Evolutionary conservation across 2,888 invertebrate species (phyloP), one percentile per base, ranked within the genome.

Genomic region (Patella depressa): DNA sequence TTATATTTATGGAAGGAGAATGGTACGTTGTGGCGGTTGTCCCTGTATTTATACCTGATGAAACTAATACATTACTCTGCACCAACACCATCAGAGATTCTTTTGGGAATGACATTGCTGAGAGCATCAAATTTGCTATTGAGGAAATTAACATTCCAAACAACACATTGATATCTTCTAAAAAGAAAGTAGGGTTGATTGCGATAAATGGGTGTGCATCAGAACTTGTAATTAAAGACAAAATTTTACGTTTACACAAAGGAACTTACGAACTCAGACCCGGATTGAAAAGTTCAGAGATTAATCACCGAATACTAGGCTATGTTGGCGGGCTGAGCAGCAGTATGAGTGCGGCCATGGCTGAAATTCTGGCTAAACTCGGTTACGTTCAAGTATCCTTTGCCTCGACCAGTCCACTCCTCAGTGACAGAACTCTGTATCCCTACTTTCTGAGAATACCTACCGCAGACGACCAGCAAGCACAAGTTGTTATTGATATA

Each of bases 361-460:
- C 65, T 12, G 65, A 65, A 65, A 14, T 24, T 11, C 14, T 65
- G 3, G 5, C 19, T 14, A n/a, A 65, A 24, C 65, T 65, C 24
- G 65, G 65, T 65, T 65, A 24, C 14, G 24, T 65, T 24, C 65
- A 65, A 65, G 65, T 65, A 9, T n/a, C 65, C 24, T 24, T 12
- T 5, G 65, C 65, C 1, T 65, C 65, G 9, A 65, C 65, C n/a
- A 65, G 65, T 15, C 65, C 65, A 24, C 9, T 15, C 3, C 24
- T 65, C 2, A 65, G 65, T 24, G 65, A 65, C 14, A n/a, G 65
- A 19, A 24, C 65, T 65, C n/a, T 24, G 14, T 65, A 65, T 7
- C 65, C 65, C n/a, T 65, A 65, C 15, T 65, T 65, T 12, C n/a
- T 65, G 65, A 65, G 65, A 24, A 65, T 65, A 65, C 65, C 65